These are phyloP conservation scores for Caprella mutica DNA, from an alignment of 2,888 invertebrate species.

Conservation along the genomic window DNA sequence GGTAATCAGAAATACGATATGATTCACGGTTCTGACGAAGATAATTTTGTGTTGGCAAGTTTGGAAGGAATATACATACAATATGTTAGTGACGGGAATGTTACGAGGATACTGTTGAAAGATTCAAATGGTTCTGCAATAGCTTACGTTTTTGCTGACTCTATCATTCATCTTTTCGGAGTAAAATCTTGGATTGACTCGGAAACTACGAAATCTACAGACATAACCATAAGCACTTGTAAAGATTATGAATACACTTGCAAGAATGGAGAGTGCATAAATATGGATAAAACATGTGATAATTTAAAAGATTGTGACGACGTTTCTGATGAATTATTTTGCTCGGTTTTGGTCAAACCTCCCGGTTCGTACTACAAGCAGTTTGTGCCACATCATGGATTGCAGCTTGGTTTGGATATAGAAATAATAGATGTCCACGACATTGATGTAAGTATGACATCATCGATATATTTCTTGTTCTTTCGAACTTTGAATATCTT, in stretches of 20 bases:
- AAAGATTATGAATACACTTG: conserved; percentile 13
- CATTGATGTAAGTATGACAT: conserved; percentile 15
- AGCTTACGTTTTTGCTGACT: background rate
- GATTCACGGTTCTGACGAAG: background rate
- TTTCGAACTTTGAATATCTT: background rate
- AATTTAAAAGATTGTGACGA: conserved; percentile 16
- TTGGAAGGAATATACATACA: conserved; percentile 1
- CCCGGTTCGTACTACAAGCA: conserved; percentile 15
- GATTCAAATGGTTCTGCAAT: background rate
- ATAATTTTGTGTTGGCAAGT: conserved; percentile 3
- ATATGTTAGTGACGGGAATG: background rate
- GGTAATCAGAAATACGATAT: background rate
- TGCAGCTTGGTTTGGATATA: conserved; percentile 6
- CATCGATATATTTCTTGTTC: background rate
- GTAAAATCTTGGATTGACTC: background rate
- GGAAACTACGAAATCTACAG: background rate
- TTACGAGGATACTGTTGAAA: background rate
- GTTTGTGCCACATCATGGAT: conserved; percentile 10
- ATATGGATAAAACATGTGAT: conserved; percentile 13
- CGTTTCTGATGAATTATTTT: conserved; percentile 19
- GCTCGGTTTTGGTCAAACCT: conserved; percentile 9
- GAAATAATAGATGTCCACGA: conserved; percentile 16
- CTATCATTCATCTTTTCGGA: background rate
- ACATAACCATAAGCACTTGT: conserved; percentile 18
- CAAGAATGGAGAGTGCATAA: conserved; percentile 14